Base-by-base conservation (phyloP, 1,140 invertebrate genomes). In the Wasmannia auropunctata region DNA sequence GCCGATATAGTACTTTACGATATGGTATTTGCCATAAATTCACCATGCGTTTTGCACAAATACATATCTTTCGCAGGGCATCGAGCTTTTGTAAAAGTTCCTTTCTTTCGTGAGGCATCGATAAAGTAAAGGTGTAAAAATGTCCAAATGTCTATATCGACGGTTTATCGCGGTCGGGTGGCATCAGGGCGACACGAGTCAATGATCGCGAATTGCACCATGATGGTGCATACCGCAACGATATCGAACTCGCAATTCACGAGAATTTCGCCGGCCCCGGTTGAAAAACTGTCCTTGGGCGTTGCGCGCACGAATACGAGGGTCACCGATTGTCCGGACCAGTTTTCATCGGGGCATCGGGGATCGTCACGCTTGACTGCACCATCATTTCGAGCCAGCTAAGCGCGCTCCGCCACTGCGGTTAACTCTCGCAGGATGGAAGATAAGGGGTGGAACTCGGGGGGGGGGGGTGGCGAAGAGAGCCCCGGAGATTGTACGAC, bases 341-440 rank as follows among this genome's bases (percentile, higher is more conserved):
- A 83, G 76, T 88, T 89, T 88, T 87, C 77, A 51, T 37, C 70
- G 46, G 43, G 67, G 69, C 67, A 70, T 81, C 69, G 65, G 75
- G 65, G 51, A 40, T 89, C 67, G 46, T 90, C 87, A 58, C 74
- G 75, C 84, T 90, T 80, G 83, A 85, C 76, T 80, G 85, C 86
- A 62, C 37, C 60, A 69, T 84, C 84, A 72, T 88, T 90, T 84
- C 88, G 37, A 84, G 62, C 62, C 76, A 46, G 84, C 74, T 90
- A 87, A 88, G 81, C 88, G 51, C 43, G 75, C 28, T 56, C 28
- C 54, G 75, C 56, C 37, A n/a, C n/a, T 14, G 22, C 49, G 25
- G 51, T 49, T 56, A 85, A 88, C 76, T 77, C 72, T 86, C 62
- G 77, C 67, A 67, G 76, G 63, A 85, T 63, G 54, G 70, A 84